Percentiles rank a stretch among this genome's conserved stretches.
Evolutionary conservation across 1,140 invertebrate species (phyloP).

Genomic region (Conus ventricosus): DNA sequence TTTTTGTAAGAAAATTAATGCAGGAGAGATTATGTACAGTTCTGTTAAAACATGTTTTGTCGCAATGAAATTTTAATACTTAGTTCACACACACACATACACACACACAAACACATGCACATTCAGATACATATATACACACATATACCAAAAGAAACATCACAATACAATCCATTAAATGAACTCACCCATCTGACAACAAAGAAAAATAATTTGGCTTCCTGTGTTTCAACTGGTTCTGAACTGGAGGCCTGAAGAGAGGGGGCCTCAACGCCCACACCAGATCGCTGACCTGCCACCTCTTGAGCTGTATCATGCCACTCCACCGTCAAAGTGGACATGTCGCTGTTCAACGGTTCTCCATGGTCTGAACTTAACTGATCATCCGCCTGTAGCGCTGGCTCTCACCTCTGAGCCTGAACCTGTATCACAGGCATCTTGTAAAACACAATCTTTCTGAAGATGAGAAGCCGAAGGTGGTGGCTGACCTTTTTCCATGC

Average conservation of each 20-base stretch:
- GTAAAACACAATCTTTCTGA: background rate
- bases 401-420: background rate
- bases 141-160: too few relatives aligned
- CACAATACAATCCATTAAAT: too few relatives aligned
- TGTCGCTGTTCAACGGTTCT: background rate
- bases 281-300: background rate
- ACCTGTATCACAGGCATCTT: background rate
- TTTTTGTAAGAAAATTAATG: too few relatives aligned
- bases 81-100: too few relatives aligned
- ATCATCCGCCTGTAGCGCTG: background rate
- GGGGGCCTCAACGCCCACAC: background rate
- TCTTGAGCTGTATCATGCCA: background rate
- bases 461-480: background rate
- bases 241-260: background rate
- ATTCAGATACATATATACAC: too few relatives aligned
- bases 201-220: background rate
- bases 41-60: too few relatives aligned
- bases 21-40: too few relatives aligned
- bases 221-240: background rate
- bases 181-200: constrained; percentile 1
- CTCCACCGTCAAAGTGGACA: background rate
- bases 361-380: background rate
- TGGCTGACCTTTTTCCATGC: background rate
- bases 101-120: too few relatives aligned
- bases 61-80: too few relatives aligned